Base-by-base conservation (phyloP, 2,797 vertebrate genomes). In the Amphiprion clarkii region DNA sequence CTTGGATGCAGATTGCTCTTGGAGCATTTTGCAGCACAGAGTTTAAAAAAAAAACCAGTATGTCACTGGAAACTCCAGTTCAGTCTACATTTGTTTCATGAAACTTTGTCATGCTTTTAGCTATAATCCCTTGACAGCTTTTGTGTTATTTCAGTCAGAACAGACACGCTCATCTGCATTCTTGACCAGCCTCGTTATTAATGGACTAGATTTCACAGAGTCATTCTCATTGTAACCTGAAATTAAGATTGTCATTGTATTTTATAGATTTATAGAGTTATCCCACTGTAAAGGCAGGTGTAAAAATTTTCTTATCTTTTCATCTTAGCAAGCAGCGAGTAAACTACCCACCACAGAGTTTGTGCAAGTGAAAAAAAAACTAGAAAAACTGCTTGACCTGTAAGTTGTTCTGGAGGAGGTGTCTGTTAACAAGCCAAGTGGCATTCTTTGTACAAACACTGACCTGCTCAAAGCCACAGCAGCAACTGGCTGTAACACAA, bases 361-460 rank as follows among this genome's bases (percentile, higher is more conserved):
- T 66, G 42, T 12, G 4, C 6, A 19, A 58, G 21, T 66, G 2
- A 57, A 14, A 73, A 63, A 56, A 3, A 29, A 89, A 89, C 85
- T 27, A 77, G 91, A 85, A 82, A 83, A 85, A 87, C 88, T 16
- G 61, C 90, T 85, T 87, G 63, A 31, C 58, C 25, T 53, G 6
- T 57, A 13, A 36, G 33, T 10, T 36, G 39, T 19, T 42, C 9
- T 62, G 52, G n/a, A 74, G 61, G 51, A 71, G 16, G 51, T 67
- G 23, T 70, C 42, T 56, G 21, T 33, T 66, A 85, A 88, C 87
- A 75, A 74, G 84, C 39, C 29, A 27, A 71, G 92, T 88, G 65
- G 65, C 88, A 93, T 92, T 92, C 80, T 87, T 82, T 44, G 5
- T 16, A 16, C 31, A 39, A 23, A 52, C 36, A 58, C 54, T 40